Conservation (phyloP, 2,113 vertebrate genomes). For the Peromyscus californicus region DNA sequence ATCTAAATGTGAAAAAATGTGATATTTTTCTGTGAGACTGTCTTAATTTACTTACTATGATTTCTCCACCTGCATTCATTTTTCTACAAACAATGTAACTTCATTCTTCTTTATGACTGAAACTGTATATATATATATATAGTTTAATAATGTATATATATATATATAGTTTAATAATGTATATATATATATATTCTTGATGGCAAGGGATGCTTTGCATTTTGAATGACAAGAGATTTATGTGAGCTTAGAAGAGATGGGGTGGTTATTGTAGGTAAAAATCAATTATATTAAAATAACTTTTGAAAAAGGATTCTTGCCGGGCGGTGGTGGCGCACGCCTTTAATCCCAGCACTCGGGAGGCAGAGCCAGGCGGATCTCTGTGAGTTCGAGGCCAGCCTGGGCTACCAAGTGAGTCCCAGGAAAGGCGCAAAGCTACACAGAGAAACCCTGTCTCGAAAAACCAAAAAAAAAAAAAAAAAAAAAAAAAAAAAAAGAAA, state of each 20-base stretch:
- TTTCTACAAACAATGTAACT: not conserved
- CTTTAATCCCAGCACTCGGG: no score
- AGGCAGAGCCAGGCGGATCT: no score
- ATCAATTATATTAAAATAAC: not conserved
- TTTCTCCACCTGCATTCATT: not conserved
- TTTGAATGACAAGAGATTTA: slow-evolving; percentile 27
- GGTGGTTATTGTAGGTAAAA: not conserved
- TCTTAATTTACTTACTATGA: not conserved
- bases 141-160: no score
- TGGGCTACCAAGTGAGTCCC: no score
- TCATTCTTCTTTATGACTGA: not conserved
- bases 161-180: no score
- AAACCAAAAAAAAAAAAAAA: no score
- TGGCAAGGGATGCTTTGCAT: not conserved
- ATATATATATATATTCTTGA: not conserved
- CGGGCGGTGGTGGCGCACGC: no score
- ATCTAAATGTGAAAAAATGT: not conserved
- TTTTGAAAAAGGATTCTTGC: not conserved
- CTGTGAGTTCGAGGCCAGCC: no score
- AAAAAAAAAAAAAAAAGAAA: no score
- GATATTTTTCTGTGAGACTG: not conserved
- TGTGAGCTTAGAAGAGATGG: not conserved
- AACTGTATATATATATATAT: not conserved
- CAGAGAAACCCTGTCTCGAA: no score
- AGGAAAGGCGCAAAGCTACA: no score